Percentiles rank a stretch among this genome's conserved stretches.
Evolutionary conservation across 2,888 invertebrate species (phyloP).

Genomic region (Caradrina clavipalpis): DNA sequence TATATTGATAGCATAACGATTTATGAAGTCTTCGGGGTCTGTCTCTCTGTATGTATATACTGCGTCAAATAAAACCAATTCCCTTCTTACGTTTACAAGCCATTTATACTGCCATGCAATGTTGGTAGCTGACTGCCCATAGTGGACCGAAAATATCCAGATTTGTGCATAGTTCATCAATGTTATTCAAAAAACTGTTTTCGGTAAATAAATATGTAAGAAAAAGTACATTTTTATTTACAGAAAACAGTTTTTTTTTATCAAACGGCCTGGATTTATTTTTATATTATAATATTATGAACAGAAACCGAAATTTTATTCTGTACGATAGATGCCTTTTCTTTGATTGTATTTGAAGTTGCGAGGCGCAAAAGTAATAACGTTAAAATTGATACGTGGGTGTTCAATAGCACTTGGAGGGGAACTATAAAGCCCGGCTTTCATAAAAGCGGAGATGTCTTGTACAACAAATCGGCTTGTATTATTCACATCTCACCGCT

Average conservation of each 20-base stretch:
- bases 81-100: not conserved
- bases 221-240: too few species aligned
- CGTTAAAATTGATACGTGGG: conserved; percentile 5
- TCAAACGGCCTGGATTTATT: conserved; percentile 1
- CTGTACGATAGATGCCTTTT: not conserved
- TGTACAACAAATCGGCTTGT: not conserved
- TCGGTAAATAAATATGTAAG: too few species aligned
- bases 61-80: not conserved
- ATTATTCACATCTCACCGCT: too few species aligned
- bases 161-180: not conserved
- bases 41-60: not conserved
- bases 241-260: not conserved
- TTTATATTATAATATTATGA: not conserved
- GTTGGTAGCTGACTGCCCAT: not conserved
- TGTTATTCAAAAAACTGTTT: too few species aligned
- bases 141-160: not conserved
- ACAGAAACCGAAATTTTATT: conserved; percentile 1
- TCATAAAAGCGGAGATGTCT: not conserved
- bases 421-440: not conserved
- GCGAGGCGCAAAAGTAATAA: not conserved
- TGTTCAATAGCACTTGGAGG: conserved; percentile 1
- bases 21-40: not conserved
- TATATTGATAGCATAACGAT: not conserved
- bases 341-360: conserved; percentile 3
- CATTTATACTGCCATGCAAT: not conserved